These are phyloP conservation scores for Sebastes diploproa DNA, from an alignment of 2,797 vertebrate species.

Conservation along the genomic window DNA sequence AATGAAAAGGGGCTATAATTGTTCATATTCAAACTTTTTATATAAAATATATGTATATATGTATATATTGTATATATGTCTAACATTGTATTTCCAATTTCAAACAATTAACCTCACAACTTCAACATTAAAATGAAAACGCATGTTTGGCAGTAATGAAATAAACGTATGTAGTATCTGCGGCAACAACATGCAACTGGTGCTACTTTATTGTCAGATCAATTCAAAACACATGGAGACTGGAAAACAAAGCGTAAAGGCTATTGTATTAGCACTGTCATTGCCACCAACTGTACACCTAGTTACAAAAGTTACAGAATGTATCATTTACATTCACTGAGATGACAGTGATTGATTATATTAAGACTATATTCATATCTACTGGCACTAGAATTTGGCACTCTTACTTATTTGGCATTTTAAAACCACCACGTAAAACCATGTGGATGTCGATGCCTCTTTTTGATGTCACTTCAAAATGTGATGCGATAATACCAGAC, in stretches of 20 bases:
- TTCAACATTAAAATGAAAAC: conserved; percentile 76
- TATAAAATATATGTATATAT: conserved; percentile 80
- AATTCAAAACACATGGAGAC: conserved; percentile 75
- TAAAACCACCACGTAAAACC: conserved; percentile 62
- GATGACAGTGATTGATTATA: conserved; percentile 83
- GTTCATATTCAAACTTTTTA: conserved; percentile 69
- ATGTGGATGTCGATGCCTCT: conserved; percentile 71
- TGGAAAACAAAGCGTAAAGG: conserved; percentile 69
- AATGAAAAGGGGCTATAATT: conserved; percentile 46
- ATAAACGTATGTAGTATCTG: conserved; percentile 61
- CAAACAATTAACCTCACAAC: conserved; percentile 77
- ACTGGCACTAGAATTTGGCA: conserved; percentile 83
- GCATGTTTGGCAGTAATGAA: conserved; percentile 69
- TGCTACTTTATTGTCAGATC: conserved; percentile 78
- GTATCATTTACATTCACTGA: conserved; percentile 85
- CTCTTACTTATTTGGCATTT: conserved; percentile 85
- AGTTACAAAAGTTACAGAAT: conserved; percentile 86
- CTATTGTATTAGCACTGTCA: conserved; percentile 78
- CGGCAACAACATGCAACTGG: conserved; percentile 80
- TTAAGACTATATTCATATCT: conserved; percentile 81
- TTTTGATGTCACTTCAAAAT: conserved; percentile 71
- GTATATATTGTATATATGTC: conserved; percentile 72
- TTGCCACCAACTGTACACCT: conserved; percentile 84
- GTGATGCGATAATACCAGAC: conserved; percentile 70
- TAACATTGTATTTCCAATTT: conserved; percentile 77